phyloP scores from a whole-genome alignment of 2,797 vertebrate genomes.

The Rhodeus uyekii region DNA sequence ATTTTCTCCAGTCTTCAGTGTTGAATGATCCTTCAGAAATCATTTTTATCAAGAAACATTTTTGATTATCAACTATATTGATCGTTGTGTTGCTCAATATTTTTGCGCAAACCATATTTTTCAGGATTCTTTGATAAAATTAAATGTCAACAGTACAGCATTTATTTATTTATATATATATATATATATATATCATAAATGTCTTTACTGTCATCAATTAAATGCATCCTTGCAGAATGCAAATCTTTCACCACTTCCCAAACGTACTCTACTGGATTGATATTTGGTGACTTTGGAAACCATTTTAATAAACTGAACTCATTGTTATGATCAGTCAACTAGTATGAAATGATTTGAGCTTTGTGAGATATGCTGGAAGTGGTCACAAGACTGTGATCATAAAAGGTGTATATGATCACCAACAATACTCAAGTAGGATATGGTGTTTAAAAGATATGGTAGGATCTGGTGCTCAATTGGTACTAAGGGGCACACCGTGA shows the following conservation, averaged over 20 bases:
- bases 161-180: no score
- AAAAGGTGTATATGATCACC: background rate
- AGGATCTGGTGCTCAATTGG: background rate
- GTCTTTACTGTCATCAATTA: no score
- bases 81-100: background rate
- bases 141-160: background rate
- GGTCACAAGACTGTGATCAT: background rate
- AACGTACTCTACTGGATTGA: background rate
- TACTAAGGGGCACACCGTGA: background rate
- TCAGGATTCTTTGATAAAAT: background rate
- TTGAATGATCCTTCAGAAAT: background rate
- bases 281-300: background rate
- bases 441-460: no score
- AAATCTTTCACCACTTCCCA: background rate
- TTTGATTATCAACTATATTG: background rate
- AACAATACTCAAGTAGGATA: background rate
- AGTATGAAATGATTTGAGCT: background rate
- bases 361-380: background rate
- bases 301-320: background rate
- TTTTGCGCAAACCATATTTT: background rate
- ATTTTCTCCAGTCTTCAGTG: background rate
- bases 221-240: no score
- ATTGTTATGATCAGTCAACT: background rate
- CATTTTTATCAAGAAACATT: background rate
- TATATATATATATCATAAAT: no score